Evolutionary conservation across 2,113 vertebrate species (phyloP).

Genomic region (Gnathonemus echidnorhynchus): DNA sequence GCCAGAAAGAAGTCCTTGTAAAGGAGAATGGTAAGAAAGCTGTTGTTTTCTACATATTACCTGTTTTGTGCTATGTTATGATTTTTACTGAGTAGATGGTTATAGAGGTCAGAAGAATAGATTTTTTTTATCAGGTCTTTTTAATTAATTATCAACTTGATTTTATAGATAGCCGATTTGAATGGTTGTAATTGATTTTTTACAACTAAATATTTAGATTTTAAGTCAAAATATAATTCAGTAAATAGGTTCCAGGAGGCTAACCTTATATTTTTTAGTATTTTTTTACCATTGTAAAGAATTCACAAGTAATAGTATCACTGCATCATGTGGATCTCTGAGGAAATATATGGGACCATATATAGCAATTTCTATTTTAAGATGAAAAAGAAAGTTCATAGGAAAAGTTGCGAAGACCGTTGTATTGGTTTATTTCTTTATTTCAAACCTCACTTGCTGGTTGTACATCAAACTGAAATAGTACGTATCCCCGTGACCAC

Average conservation of each 20-base stretch:
- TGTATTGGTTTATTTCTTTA: neutral
- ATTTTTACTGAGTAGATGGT: neutral
- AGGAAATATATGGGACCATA: neutral
- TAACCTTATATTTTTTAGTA: neutral
- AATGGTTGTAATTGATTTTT: neutral
- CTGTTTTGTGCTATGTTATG: neutral
- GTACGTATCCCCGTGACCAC: neutral
- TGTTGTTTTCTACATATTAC: neutral
- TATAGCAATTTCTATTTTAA: neutral
- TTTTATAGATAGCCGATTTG: neutral
- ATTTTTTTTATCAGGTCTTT: neutral
- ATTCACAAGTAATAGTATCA: neutral
- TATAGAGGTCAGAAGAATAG: neutral
- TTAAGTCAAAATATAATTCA: neutral
- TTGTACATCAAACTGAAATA: neutral
- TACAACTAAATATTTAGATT: neutral
- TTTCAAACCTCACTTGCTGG: neutral
- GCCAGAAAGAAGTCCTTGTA: slow-evolving; percentile 95
- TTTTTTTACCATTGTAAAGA: neutral
- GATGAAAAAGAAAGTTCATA: neutral
- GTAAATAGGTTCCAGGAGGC: neutral
- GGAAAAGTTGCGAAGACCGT: neutral
- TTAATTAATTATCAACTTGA: neutral
- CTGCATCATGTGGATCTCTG: neutral
- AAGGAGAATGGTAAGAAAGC: slow-evolving; percentile 77